Conservation (phyloP, 2,888 invertebrate species). For the Drosophila mercatorum region DNA sequence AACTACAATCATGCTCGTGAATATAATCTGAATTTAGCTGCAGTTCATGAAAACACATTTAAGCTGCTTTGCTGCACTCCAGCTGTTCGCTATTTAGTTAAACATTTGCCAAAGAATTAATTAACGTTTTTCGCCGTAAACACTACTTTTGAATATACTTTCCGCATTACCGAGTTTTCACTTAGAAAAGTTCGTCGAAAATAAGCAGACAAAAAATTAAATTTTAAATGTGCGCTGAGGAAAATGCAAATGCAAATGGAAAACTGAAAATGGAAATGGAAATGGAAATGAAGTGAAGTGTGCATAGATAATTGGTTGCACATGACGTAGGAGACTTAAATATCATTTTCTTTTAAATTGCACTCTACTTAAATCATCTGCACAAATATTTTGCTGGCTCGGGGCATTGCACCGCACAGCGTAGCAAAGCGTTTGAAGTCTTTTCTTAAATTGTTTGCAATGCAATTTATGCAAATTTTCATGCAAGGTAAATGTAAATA, state of each 20-base stretch:
- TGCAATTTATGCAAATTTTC: constrained; percentile 64
- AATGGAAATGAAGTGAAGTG: neutral
- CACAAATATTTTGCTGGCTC: constrained; percentile 14
- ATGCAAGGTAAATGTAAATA: constrained; percentile 42
- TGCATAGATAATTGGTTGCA: constrained; percentile 5
- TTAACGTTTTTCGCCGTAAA: neutral
- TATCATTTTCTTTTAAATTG: constrained; percentile 5
- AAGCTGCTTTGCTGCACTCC: constrained; percentile 9
- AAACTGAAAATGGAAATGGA: neutral
- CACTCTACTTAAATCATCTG: constrained; percentile 10
- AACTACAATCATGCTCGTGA: neutral
- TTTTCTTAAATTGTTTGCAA: constrained; percentile 41
- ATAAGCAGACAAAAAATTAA: neutral
- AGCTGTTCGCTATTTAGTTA: neutral
- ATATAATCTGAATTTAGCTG: neutral
- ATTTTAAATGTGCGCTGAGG: neutral
- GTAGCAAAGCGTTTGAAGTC: constrained; percentile 14
- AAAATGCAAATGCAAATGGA: neutral
- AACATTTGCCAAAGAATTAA: neutral
- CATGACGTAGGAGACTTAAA: neutral
- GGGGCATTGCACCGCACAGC: constrained; percentile 2
- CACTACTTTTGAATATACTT: neutral
- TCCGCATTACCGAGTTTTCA: neutral
- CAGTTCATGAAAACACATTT: neutral
- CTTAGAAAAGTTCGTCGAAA: neutral